phyloP scores from a whole-genome alignment of 1,140 invertebrate species.

The Aphis gossypii region DNA sequence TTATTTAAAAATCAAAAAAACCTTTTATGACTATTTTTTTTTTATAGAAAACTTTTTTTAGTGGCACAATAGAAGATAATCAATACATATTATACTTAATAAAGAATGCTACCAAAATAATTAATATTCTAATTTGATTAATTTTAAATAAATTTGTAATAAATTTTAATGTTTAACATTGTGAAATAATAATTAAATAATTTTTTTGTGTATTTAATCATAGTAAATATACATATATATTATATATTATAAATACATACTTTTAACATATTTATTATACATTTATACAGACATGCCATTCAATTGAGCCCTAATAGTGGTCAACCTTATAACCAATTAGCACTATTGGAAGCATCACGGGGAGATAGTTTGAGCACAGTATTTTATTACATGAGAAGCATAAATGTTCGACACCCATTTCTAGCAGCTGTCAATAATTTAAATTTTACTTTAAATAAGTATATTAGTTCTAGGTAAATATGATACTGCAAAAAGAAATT shows the following conservation, averaged over 20 bases:
- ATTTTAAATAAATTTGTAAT: not conserved
- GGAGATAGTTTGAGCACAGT: conserved; percentile 83
- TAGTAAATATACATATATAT: not conserved
- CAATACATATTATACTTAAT: not conserved
- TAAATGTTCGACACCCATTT: conserved; percentile 83
- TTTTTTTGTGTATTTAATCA: not conserved
- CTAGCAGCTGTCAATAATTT: conserved; percentile 83
- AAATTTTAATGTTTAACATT: not conserved
- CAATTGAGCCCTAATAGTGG: conserved; percentile 81
- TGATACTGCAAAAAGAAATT: not conserved
- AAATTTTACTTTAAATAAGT: conserved; percentile 68
- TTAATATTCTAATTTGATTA: not conserved
- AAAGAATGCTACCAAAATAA: not conserved
- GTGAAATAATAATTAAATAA: not conserved
- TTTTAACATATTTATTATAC: not conserved
- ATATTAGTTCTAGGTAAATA: conserved; percentile 52
- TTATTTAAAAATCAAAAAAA: no score
- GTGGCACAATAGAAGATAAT: not conserved
- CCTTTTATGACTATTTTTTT: not conserved
- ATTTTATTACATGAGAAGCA: conserved; percentile 83
- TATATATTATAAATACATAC: no score
- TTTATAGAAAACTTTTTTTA: not conserved
- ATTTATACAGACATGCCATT: conserved; percentile 75
- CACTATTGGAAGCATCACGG: conserved; percentile 79
- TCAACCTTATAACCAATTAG: conserved; percentile 88